Evolutionary conservation across 2,113 vertebrate species (phyloP).

Genomic region (Corythaixoides concolor): DNA sequence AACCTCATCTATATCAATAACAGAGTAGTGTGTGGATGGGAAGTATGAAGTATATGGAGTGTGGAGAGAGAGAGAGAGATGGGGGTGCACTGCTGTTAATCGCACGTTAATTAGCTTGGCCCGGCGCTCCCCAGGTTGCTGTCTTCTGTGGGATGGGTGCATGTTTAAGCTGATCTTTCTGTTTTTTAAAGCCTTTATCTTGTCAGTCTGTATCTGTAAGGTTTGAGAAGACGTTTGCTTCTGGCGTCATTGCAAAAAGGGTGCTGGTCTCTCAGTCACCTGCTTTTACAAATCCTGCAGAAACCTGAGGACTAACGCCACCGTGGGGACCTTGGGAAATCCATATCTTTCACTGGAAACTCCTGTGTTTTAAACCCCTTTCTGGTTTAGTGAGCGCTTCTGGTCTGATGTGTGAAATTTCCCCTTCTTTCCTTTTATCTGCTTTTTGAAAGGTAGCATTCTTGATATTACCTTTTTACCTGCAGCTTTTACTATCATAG

Average conservation of each 20-base stretch:
- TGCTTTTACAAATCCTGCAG: not conserved
- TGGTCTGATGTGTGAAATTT: not conserved
- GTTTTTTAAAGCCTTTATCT: not conserved
- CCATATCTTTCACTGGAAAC: not conserved
- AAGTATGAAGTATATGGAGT: not conserved
- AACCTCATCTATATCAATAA: not conserved
- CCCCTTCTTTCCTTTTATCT: not conserved
- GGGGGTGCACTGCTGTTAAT: not conserved
- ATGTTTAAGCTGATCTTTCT: not conserved
- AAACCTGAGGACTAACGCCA: not conserved
- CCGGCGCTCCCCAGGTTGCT: not conserved
- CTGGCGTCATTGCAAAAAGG: not conserved
- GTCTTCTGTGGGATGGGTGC: not conserved
- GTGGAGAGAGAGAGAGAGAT: not conserved
- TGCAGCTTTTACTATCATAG: not conserved
- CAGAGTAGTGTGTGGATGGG: not conserved
- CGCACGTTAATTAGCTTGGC: not conserved
- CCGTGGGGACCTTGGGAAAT: not conserved
- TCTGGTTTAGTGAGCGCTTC: not conserved
- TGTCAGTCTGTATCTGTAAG: not conserved
- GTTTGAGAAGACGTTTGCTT: not conserved
- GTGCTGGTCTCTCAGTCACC: not conserved
- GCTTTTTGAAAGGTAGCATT: not conserved
- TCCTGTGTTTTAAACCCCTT: not conserved
- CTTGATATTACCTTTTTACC: not conserved